Evolutionary conservation across 2,113 vertebrate species (phyloP).

Genomic region (Aramus guarauna): DNA sequence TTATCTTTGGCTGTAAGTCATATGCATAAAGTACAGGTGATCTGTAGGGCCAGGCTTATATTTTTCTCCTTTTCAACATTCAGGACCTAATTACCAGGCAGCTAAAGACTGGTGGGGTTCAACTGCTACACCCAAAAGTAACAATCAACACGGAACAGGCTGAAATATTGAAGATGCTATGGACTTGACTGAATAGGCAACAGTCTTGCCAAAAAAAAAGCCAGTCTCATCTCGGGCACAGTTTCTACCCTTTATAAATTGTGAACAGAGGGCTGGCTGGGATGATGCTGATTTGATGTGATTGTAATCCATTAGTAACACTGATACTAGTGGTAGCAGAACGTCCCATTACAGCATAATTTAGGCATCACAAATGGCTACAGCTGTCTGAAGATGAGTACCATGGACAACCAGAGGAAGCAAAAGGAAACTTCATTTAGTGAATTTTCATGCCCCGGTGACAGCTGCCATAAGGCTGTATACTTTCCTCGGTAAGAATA

Average conservation of each 20-base stretch:
- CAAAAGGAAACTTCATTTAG: neutral
- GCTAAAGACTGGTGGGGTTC: neutral
- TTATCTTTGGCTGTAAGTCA: neutral
- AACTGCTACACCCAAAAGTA: neutral
- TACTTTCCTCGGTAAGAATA: constrained; percentile 40
- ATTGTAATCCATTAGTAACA: neutral
- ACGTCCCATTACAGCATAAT: neutral
- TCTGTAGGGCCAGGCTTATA: neutral
- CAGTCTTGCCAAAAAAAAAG: neutral
- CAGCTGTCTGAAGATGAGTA: constrained; percentile 32
- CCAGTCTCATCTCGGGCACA: neutral
- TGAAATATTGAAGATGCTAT: neutral
- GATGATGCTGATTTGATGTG: neutral
- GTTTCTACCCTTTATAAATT: neutral
- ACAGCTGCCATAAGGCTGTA: constrained; percentile 51
- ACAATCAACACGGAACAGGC: neutral
- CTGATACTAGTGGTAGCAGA: neutral
- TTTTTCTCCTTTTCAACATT: neutral
- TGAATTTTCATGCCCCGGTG: constrained; percentile 40
- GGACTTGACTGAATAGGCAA: neutral
- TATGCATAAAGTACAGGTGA: neutral
- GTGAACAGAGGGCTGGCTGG: neutral
- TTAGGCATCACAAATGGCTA: neutral
- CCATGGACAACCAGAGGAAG: neutral
- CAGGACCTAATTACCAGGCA: neutral